These are phyloP conservation scores for Rhinoraja longicauda DNA, from an alignment of 2,797 vertebrate genomes.

Conservation along the genomic window DNA sequence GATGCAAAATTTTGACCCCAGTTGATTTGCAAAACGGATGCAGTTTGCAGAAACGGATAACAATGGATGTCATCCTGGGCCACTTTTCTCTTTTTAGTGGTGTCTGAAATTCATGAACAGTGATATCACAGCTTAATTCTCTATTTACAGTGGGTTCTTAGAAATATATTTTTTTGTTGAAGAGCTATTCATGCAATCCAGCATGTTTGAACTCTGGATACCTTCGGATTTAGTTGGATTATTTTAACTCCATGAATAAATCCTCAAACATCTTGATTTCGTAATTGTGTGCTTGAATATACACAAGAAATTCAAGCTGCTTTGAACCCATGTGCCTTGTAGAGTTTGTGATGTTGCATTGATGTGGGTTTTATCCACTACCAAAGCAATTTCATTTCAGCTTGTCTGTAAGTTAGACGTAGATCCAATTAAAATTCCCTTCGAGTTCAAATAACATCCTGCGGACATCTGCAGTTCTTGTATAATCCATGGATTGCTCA, in stretches of 20 bases:
- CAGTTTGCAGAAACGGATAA: not conserved
- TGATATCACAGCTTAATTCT: not conserved
- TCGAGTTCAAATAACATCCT: conserved; percentile 6
- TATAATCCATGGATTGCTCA: not conserved
- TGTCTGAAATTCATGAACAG: not conserved
- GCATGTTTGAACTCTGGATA: not conserved
- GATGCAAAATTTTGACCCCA: not conserved
- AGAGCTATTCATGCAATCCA: not conserved
- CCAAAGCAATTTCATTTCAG: not conserved
- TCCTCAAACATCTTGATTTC: conserved; percentile 10
- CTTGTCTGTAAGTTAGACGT: not conserved
- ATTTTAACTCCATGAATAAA: conserved; percentile 23
- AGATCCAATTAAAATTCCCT: conserved; percentile 22
- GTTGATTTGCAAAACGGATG: no score
- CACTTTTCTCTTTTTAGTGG: not conserved
- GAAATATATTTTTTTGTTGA: not conserved
- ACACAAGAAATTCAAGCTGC: not conserved
- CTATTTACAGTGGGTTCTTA: not conserved
- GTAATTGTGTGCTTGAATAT: conserved; percentile 13
- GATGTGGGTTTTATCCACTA: not conserved
- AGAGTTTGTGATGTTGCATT: conserved; percentile 8
- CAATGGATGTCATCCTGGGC: not conserved
- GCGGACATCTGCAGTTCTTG: not conserved
- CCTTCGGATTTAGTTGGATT: not conserved
- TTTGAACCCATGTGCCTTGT: not conserved